Base-by-base conservation (phyloP, 1,140 invertebrate species). In the Uloborus diversus region DNA sequence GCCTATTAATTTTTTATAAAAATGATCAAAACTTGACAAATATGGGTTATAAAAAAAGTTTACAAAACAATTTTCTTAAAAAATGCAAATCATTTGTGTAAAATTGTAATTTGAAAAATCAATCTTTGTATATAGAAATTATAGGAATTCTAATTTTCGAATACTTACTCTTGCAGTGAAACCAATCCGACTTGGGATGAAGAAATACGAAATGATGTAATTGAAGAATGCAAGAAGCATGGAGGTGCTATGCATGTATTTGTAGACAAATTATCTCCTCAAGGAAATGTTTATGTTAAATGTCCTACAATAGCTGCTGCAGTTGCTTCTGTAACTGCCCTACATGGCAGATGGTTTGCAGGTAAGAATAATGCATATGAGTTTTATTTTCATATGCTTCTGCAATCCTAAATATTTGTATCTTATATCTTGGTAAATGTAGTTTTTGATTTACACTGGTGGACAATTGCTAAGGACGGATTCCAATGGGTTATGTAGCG, bases 221-320 rank as follows among this genome's bases (percentile, higher is more conserved):
- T 99, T 79, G 96, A 99, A 85, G 98, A 99, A 87, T 99, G 97
- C 85, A 95, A 94, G 83, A 98, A 98, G 87, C 96, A 99, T 85
- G 98, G 98, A 23, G 98, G 97, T 28, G 95, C 98, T 2, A 85
- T 99, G 17, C 98, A 99, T 85, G 94, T 99, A 3, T 99, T 95
- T 86, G 96, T 99, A 4, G 98, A 99, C 85, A 96, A 96, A 86
- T 92, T 92, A 1, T 97, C 96, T 2, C 92, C 94, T 0, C 94
- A 97, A 84, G 98, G 98, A 37, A 99, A 99, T 86, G 97, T 99
- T 1, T 99, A 99, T 86, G 96, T 99, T 4, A 99, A 99, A 87
- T 99, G 97, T 89, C 96, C 97, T 1, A 95, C 94, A 3, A 97
- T 99, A 82, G 92, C 94, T 3, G 96, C 96, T 4, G 97, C 98